Evolutionary conservation across 2,888 invertebrate genomes (phyloP), one percentile per base, ranked within the genome.

Genomic region (Bibio marci): DNA sequence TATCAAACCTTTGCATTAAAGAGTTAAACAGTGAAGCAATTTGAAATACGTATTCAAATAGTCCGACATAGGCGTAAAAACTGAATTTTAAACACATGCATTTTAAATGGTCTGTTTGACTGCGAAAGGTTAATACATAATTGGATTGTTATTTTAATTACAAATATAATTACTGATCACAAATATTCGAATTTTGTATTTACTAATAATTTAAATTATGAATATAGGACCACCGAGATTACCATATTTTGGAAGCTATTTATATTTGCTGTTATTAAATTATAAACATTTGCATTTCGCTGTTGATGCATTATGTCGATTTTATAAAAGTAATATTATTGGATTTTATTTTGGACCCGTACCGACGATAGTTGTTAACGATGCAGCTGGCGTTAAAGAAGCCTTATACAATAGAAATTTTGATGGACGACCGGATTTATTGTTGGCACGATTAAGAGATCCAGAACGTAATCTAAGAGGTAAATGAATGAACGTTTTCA

Each of bases 211-310:
- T n/a, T n/a, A n/a, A n/a, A n/a, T n/a, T n/a, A n/a, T n/a, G n/a
- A n/a, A n/a, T 22, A 22, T 15, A 76, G 77, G 75, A 30, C 71
- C 75, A 3, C 70, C 71, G 1, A 66, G 67, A 15, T 52, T 76
- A 31, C 77, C 77, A 2, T 37, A 76, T 14, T 71, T 71, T 48
- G 75, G 77, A 3, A 69, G 69, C 22, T 76, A 74, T 45, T 69
- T 70, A 56, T 62, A 71, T 30, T 50, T 76, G 31, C 51, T 74
- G 30, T 52, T 69, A 39, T 56, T 67, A 27, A 60, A 69, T 45
- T 66, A 65, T 44, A 61, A 59, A 36, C 69, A 66, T 48, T 54
- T 73, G 1, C 64, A 71, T n/a, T 55, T 59, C 35, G 67, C 68
- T 0, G 58, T 72, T 17, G 49, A 57, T 2, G 62, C 62, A 38